A percentile compares a stretch with the other conserved stretches of the same genome.
These are phyloP conservation scores for Dromas ardeola DNA, from an alignment of 2,113 vertebrate species.

Conservation along the genomic window DNA sequence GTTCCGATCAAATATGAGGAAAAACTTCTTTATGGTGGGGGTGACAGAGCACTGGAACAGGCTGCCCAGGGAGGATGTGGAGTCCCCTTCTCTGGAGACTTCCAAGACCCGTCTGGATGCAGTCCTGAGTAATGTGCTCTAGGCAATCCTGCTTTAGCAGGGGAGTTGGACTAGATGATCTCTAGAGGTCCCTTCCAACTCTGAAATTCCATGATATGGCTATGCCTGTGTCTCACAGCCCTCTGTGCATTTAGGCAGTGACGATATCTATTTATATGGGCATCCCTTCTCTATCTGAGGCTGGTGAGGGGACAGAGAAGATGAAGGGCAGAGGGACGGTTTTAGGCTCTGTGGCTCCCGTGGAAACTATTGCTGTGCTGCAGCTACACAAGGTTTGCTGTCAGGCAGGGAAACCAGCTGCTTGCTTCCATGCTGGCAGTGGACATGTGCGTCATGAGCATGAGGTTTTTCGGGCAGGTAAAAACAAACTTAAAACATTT, in stretches of 20 bases:
- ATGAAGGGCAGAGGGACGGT: background rate
- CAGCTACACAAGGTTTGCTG: background rate
- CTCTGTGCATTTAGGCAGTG: background rate
- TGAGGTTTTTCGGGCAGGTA: background rate
- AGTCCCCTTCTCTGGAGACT: no score
- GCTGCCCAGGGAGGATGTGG: no score
- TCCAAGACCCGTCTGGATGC: no score
- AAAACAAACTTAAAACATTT: background rate
- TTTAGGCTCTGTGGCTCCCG: background rate
- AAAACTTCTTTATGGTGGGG: no score
- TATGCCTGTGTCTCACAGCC: background rate
- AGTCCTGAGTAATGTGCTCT: no score
- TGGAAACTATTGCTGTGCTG: background rate
- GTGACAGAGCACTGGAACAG: no score
- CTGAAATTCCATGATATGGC: no score
- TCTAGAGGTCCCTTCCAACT: no score
- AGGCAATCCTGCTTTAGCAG: no score
- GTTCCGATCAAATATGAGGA: no score
- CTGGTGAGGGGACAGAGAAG: background rate
- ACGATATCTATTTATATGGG: rapidly evolving
- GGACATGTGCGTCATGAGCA: rapidly evolving
- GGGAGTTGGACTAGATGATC: no score
- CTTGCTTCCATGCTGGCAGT: background rate
- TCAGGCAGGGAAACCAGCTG: background rate
- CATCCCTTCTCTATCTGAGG: background rate